Conservation (phyloP, 2,113 vertebrate species). For the Procapra przewalskii region DNA sequence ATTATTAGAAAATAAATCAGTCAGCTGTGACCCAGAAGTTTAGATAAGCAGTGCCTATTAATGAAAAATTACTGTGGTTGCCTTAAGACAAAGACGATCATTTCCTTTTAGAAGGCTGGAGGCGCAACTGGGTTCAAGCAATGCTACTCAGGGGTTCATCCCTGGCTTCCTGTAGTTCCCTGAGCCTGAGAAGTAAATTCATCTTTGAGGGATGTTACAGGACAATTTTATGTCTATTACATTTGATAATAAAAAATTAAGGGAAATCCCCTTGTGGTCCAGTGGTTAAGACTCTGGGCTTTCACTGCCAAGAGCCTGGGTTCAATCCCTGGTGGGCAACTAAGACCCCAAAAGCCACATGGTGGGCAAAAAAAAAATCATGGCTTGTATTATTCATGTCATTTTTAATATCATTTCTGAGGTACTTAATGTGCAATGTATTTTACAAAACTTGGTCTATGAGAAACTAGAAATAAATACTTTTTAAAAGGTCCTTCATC, state of each 20-base stretch:
- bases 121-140: background rate
- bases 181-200: background rate
- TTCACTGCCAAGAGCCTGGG: background rate
- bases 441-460: background rate
- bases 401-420: background rate
- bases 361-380: rapidly evolving
- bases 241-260: background rate
- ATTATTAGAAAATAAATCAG: background rate
- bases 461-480: background rate
- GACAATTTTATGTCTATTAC: background rate
- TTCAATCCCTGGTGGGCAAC: background rate
- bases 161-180: background rate
- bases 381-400: background rate
- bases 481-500: background rate
- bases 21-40: background rate
- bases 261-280: background rate
- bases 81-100: background rate
- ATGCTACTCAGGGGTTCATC: background rate
- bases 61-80: background rate
- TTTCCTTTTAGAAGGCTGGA: background rate
- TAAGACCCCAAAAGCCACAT: background rate
- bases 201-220: background rate
- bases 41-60: too few species aligned
- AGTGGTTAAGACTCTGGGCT: background rate
- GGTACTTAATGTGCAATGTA: background rate